These are phyloP conservation scores for Gallirallus australis DNA, from an alignment of 2,797 vertebrate species.

Conservation along the genomic window DNA sequence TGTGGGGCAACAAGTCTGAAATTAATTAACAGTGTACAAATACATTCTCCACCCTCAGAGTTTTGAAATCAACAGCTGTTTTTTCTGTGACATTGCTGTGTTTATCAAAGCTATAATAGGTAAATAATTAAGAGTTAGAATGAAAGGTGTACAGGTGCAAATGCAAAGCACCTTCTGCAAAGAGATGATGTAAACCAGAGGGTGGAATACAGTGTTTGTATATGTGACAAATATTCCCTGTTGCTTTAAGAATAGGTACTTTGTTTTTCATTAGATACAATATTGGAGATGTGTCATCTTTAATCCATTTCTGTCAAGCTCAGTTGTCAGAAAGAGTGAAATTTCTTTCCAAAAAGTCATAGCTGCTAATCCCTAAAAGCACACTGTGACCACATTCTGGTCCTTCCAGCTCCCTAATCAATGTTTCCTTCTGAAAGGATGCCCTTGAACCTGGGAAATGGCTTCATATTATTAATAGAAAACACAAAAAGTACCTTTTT, in stretches of 20 bases:
- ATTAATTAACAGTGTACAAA: background rate
- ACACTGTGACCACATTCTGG: background rate
- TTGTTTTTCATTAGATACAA: background rate
- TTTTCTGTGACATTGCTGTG: background rate
- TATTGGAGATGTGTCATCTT: slow-evolving; percentile 53
- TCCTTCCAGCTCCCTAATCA: background rate
- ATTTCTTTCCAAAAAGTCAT: slow-evolving; percentile 5
- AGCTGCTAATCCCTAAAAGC: slow-evolving; percentile 31
- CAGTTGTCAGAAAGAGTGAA: slow-evolving; percentile 11
- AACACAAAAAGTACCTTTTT: background rate
- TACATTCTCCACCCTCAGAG: background rate
- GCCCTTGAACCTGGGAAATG: slow-evolving; percentile 2
- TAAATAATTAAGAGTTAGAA: background rate
- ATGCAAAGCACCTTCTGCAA: background rate
- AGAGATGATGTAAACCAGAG: background rate
- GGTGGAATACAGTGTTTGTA: background rate
- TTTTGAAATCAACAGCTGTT: background rate
- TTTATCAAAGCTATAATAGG: background rate
- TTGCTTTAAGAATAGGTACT: background rate
- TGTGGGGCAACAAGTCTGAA: background rate
- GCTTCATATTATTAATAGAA: background rate
- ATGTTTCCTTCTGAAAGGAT: background rate
- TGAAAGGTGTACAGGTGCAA: background rate
- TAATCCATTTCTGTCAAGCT: slow-evolving; percentile 53
- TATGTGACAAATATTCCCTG: background rate